Base-by-base conservation (phyloP, 2,797 vertebrate species). In the Muraenolepis orangiensis region DNA sequence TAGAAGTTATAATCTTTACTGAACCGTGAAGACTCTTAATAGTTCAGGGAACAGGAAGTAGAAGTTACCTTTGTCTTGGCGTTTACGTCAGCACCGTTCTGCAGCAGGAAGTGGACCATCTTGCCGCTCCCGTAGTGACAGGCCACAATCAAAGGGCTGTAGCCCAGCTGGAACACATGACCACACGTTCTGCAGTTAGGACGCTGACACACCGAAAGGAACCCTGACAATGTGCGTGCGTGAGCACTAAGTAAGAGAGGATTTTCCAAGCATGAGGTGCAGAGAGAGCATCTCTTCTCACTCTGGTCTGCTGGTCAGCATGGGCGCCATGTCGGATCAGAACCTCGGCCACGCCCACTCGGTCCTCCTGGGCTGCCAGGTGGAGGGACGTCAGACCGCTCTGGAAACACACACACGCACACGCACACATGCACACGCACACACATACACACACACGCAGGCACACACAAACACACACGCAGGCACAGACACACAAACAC, bases 91-190 rank as follows among this genome's bases (percentile, higher is more conserved):
- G 97, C 96, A 77, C 94, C 95, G 0, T 94, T 95, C 80, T 96
- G 95, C 83, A 99, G 94, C 80, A 99, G 95, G 87, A 98, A 99
- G 93, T 95, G 98, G 86, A 99, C 98, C 95, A 97, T 98, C 92
- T 99, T 99, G 82, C 95, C 93, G 72, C 98, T 99, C 74, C 98
- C 98, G 74, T 99, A 99, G 91, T 99, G 98, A 93, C 96, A 98
- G 1, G 98, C 96, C 79, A 99, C 98, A 76, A 99, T 98, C 69
- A 99, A 92, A 32, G 98, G 97, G 20, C 96, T 99, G 84, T 99
- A 99, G 78, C 98, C 97, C 85, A 99, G 91, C 98, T 99, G 91
- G 64, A 88, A 86, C 8, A 80, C 69, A 61, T 3, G 20, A 11
- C 1, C 1, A 18, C 30, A 70, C 10, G 61, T 0, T 61, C 23